A percentile compares a stretch with the other conserved stretches of the same genome.
Evolutionary conservation across 1,140 invertebrate genomes (phyloP).

Genomic region (Ceratoteleas bidentatus): DNA sequence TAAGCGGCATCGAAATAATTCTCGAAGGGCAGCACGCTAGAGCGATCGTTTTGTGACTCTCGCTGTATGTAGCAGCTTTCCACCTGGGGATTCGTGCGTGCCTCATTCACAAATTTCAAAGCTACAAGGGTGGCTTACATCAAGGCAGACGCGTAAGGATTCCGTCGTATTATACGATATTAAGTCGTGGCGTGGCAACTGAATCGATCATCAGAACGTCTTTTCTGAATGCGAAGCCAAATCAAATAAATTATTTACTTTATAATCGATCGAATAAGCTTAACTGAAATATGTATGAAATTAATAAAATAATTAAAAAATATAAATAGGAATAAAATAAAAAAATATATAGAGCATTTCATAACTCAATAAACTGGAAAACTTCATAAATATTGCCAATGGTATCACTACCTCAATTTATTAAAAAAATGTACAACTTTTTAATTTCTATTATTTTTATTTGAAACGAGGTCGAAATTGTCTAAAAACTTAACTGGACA

Average conservation of each 20-base stretch:
- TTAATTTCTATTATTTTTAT: too few relatives aligned
- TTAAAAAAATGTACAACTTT: too few relatives aligned
- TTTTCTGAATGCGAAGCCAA: conserved; percentile 5
- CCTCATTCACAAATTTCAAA: conserved; percentile 33
- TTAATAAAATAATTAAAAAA: too few relatives aligned
- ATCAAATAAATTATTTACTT: neutral
- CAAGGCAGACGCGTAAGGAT: conserved; percentile 14
- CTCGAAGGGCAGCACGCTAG: conserved; percentile 38
- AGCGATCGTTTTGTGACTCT: conserved; percentile 42
- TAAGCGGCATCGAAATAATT: conserved; percentile 37
- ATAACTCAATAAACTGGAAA: too few relatives aligned
- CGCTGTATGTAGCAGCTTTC: conserved; percentile 5
- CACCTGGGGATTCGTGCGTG: conserved; percentile 20
- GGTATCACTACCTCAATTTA: too few relatives aligned
- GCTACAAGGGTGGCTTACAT: conserved; percentile 3
- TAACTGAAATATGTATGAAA: too few relatives aligned
- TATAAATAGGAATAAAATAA: too few relatives aligned
- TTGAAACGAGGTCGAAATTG: too few relatives aligned
- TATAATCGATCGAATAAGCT: too few relatives aligned
- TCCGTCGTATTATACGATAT: conserved; percentile 10
- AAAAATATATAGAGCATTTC: too few relatives aligned
- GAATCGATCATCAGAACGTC: conserved; percentile 2
- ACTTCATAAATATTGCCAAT: too few relatives aligned
- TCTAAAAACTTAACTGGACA: too few relatives aligned
- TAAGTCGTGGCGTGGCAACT: conserved; percentile 3